Evolutionary conservation across 2,888 invertebrate genomes (phyloP).

Genomic region (Agrochola litura): DNA sequence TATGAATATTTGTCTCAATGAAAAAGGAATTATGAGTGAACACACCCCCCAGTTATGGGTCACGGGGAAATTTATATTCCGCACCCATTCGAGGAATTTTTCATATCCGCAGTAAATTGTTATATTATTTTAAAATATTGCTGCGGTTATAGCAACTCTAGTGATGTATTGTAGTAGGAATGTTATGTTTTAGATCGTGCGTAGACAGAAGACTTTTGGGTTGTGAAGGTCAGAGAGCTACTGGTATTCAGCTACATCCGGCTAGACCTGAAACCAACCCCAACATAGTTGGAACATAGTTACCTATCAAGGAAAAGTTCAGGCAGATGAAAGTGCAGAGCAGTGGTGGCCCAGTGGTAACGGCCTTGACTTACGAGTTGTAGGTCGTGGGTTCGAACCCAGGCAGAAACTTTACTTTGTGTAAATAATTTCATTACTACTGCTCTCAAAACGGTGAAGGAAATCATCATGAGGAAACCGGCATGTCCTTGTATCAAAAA

Average conservation of each 20-base stretch:
- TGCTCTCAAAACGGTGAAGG: no score
- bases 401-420: no score
- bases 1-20: constrained; percentile 90
- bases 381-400: no score
- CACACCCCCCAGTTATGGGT: constrained; percentile 80
- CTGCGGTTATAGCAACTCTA: constrained; percentile 64
- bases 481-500: no score
- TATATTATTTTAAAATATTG: constrained; percentile 81
- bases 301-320: background rate
- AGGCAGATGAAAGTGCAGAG: background rate
- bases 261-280: background rate
- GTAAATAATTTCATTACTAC: no score
- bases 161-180: constrained; percentile 43
- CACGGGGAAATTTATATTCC: constrained; percentile 82
- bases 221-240: background rate
- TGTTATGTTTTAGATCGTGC: constrained; percentile 13
- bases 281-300: background rate
- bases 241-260: background rate
- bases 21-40: constrained; percentile 86
- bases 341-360: no score
- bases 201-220: background rate
- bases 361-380: no score
- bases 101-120: constrained; percentile 81
- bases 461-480: no score
- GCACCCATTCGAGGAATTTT: constrained; percentile 82